These are phyloP conservation scores for Plectrocnemia conspersa DNA, from an alignment of 1,140 invertebrate genomes.

Conservation along the genomic window DNA sequence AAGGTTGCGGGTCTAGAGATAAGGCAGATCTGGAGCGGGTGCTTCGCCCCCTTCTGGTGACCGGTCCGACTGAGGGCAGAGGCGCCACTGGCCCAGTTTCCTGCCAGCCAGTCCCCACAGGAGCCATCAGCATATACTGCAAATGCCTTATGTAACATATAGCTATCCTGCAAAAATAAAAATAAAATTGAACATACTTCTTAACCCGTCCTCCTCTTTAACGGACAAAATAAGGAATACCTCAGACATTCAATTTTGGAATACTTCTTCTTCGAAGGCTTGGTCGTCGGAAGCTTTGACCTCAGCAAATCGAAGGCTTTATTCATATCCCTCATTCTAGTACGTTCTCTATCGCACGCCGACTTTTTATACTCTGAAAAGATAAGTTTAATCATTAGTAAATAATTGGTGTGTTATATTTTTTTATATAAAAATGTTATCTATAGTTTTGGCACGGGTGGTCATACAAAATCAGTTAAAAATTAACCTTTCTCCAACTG, in stretches of 20 bases:
- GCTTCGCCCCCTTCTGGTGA: neutral
- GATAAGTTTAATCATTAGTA: neutral
- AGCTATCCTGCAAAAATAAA: conserved; percentile 56
- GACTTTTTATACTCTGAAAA: conserved; percentile 75
- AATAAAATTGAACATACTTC: neutral
- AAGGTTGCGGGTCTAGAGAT: conserved; percentile 2
- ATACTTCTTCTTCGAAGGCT: conserved; percentile 82
- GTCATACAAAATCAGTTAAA: neutral
- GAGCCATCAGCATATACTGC: conserved; percentile 57
- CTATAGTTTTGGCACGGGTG: neutral
- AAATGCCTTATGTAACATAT: conserved; percentile 77
- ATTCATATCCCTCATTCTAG: conserved; percentile 86
- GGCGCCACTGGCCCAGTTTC: neutral
- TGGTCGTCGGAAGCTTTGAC: conserved; percentile 70
- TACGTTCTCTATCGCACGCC: conserved; percentile 79
- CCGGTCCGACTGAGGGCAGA: neutral
- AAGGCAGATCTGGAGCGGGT: conserved; percentile 3
- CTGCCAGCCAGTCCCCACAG: conserved; percentile 34
- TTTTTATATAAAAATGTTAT: neutral
- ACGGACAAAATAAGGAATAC: conserved; percentile 41
- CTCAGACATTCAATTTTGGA: conserved; percentile 82
- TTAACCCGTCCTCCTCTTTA: neutral
- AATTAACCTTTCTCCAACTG: conserved; percentile 54
- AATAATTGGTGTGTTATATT: neutral
- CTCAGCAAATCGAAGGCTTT: conserved; percentile 74